Conservation (phyloP, 1,140 invertebrate genomes). For the Cylas formicarius region DNA sequence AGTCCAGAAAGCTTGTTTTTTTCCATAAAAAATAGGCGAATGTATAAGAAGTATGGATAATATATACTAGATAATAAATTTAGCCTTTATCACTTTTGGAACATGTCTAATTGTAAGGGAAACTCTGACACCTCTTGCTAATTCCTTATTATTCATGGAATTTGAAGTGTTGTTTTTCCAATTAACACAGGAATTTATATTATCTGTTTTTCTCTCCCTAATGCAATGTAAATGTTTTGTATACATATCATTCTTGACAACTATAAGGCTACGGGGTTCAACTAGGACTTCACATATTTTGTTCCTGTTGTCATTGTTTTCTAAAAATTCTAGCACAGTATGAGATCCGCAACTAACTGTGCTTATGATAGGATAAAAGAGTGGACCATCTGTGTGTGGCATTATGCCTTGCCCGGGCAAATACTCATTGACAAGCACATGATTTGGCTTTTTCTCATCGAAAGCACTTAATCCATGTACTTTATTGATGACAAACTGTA, state of each 20-base stretch:
- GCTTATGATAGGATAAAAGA: constrained; percentile 88
- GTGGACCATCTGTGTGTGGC: constrained; percentile 89
- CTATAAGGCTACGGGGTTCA: constrained; percentile 79
- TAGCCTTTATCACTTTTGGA: constrained; percentile 79
- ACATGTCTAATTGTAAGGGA: constrained; percentile 93
- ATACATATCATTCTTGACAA: constrained; percentile 81
- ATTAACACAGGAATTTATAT: constrained; percentile 63
- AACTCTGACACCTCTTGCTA: constrained; percentile 66
- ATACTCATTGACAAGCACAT: constrained; percentile 96
- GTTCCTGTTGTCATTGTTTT: constrained; percentile 41
- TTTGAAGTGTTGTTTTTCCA: constrained; percentile 51
- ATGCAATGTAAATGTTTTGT: constrained; percentile 85
- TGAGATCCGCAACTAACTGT: constrained; percentile 90
- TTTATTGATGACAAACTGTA: constrained; percentile 66
- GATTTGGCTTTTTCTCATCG: constrained; percentile 75
- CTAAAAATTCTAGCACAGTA: constrained; percentile 79
- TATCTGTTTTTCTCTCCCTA: constrained; percentile 63
- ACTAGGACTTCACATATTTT: constrained; percentile 65
- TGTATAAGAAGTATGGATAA: no score
- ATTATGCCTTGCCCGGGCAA: constrained; percentile 86
- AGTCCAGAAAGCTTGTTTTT: no score
- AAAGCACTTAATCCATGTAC: constrained; percentile 69
- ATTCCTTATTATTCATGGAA: constrained; percentile 48
- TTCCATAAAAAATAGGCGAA: no score
- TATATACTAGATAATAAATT: no score